Evolutionary conservation across 2,888 invertebrate species (phyloP).

Genomic region (Eristalinus aeneus): DNA sequence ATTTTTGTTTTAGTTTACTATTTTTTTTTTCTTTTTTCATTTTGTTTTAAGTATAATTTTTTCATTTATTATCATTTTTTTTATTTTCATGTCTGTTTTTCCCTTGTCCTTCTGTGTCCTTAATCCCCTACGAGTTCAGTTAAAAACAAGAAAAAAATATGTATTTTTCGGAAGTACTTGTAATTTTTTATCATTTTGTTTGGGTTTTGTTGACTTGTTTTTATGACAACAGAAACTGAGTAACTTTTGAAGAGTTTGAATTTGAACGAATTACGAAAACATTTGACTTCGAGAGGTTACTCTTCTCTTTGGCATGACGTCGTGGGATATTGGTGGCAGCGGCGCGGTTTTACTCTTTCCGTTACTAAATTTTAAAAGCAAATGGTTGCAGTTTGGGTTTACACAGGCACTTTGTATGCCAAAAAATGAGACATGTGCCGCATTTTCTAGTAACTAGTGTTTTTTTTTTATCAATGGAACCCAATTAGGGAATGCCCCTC

Average conservation of each 20-base stretch:
- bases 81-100: slow-evolving; percentile 43
- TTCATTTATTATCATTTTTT: slow-evolving; percentile 11
- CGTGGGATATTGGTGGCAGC: no score
- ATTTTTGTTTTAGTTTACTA: slow-evolving; percentile 30
- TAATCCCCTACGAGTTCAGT: slow-evolving; percentile 66
- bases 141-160: slow-evolving; percentile 18
- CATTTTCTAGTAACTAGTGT: no score
- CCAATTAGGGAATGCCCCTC: no score
- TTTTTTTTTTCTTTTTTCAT: slow-evolving; percentile 21
- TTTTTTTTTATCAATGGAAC: no score
- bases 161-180: slow-evolving; percentile 10
- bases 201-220: background rate
- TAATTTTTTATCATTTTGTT: slow-evolving; percentile 4
- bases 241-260: slow-evolving; percentile 1
- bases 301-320: no score
- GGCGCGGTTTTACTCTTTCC: no score
- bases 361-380: no score
- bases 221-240: background rate
- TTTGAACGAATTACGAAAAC: slow-evolving; percentile 24
- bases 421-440: no score
- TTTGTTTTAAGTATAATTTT: background rate
- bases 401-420: no score
- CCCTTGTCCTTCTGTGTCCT: slow-evolving; percentile 56
- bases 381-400: no score
- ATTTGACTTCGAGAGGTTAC: background rate